Evolutionary conservation across 2,888 invertebrate species (phyloP), one percentile per base, ranked within the genome.

Genomic region (Drosophila setosimentum): DNA sequence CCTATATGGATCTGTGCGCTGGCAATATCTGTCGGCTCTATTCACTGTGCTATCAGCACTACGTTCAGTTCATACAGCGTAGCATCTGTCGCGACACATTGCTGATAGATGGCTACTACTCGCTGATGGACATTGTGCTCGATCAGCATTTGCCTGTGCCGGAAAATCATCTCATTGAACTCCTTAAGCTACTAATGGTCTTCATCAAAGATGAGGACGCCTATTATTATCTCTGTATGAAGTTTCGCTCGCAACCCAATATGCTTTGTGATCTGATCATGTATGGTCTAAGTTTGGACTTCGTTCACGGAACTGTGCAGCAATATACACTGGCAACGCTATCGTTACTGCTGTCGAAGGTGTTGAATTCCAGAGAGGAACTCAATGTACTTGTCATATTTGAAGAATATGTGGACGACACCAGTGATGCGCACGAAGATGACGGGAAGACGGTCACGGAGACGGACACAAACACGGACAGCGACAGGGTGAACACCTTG

Each of bases 11-110:
- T 18, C 90, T 93, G 83, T 80, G 91, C 27, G 67, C 50, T 3
- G 86, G 77, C 0, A 90, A 92, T 32, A 91, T 93, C 45, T 92
- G 91, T 60, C 87, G 87, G 37, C 73, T 93, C 3, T 91, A 92
- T 53, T 73, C 87, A 0, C 45, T 89, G n/a, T 91, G 89, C 55
- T 83, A 91, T 63, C 42, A 64, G 11, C 37, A 76, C 18, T 89
- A 91, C 33, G 87, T 89, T 50, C 49, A 67, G 3, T 89, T 88
- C 24, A 70, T 93, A 13, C 86, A 92, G 78, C 80, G 86, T 3
- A 87, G 80, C 3, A 74, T 92, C 6, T 91, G 91, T n/a, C 91
- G 92, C 0, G 93, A 93, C 73, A 78, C 81, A 1, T 75, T 81
- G 2, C 79, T 91, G 45, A 48, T 92, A 2, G 53, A 60, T 4